Evolutionary conservation across 2,113 vertebrate species (phyloP).

Genomic region (Scytalopus superciliaris): DNA sequence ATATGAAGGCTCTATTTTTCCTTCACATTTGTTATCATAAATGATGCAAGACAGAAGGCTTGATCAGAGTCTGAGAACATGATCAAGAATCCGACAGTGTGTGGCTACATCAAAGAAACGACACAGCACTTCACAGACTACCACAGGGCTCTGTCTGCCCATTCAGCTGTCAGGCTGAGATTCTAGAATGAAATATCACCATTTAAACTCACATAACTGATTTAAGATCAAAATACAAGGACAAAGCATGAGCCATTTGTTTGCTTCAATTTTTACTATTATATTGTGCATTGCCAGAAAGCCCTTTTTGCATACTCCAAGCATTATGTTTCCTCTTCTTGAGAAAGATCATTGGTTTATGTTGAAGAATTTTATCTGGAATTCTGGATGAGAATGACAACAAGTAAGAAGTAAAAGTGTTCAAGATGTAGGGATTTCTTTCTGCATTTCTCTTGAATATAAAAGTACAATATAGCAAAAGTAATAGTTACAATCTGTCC

Average conservation of each 20-base stretch:
- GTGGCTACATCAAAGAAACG: background rate
- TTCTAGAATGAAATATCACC: background rate
- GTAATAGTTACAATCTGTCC: background rate
- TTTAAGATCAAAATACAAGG: background rate
- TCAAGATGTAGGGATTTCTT: background rate
- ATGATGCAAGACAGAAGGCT: slow-evolving; percentile 26
- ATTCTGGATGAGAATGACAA: background rate
- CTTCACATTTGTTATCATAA: slow-evolving; percentile 24
- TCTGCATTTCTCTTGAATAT: background rate
- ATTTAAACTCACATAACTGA: background rate
- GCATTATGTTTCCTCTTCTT: background rate
- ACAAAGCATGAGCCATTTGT: background rate
- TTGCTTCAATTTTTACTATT: background rate
- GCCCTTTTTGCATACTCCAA: background rate
- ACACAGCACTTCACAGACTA: background rate
- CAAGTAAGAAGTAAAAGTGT: background rate
- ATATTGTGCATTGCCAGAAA: background rate
- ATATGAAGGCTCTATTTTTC: slow-evolving; percentile 9
- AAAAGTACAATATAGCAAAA: background rate
- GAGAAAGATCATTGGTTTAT: background rate
- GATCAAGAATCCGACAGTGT: slow-evolving; percentile 31
- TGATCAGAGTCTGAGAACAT: slow-evolving; percentile 36
- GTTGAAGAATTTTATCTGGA: background rate
- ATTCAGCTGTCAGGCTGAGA: background rate
- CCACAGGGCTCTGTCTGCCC: slow-evolving; percentile 39